Evolutionary conservation across 2,797 vertebrate genomes (phyloP).

Genomic region (Cynodonichthys magdalenae): DNA sequence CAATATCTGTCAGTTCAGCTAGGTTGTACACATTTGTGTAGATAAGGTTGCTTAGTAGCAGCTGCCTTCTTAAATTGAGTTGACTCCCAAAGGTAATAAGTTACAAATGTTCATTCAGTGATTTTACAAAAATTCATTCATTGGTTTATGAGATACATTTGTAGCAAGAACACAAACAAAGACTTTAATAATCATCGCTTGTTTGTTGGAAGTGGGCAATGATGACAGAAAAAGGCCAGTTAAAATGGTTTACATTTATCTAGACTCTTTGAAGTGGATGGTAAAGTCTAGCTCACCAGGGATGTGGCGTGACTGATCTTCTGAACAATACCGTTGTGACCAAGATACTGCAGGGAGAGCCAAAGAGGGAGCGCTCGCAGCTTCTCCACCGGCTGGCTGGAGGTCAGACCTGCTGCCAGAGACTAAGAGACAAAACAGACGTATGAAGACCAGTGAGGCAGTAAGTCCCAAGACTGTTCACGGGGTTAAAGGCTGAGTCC

Average conservation of each 20-base stretch:
- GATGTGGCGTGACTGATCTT: constrained; percentile 87
- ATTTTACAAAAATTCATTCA: no score
- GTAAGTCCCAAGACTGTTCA: not conserved
- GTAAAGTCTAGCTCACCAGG: constrained; percentile 78
- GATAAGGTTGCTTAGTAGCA: no score
- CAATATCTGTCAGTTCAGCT: no score
- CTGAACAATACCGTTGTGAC: constrained; percentile 90
- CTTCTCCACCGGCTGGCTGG: constrained; percentile 91
- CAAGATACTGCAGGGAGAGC: constrained; percentile 94
- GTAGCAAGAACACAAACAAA: no score
- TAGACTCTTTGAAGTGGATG: not conserved
- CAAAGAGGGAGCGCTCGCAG: constrained; percentile 93
- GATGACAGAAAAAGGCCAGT: not conserved
- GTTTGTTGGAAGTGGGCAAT: no score
- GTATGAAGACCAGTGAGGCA: not conserved
- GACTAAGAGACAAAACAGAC: constrained; percentile 75
- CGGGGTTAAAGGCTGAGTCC: no score
- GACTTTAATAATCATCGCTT: no score
- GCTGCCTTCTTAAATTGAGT: no score
- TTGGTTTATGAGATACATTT: no score
- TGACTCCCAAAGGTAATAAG: no score
- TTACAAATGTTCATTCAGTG: no score
- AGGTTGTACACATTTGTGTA: no score
- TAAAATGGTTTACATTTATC: not conserved
- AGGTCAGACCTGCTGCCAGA: constrained; percentile 91